Evolutionary conservation across 2,113 vertebrate genomes (phyloP), one percentile per base, ranked within the genome.

Genomic region (Neotoma lepida): DNA sequence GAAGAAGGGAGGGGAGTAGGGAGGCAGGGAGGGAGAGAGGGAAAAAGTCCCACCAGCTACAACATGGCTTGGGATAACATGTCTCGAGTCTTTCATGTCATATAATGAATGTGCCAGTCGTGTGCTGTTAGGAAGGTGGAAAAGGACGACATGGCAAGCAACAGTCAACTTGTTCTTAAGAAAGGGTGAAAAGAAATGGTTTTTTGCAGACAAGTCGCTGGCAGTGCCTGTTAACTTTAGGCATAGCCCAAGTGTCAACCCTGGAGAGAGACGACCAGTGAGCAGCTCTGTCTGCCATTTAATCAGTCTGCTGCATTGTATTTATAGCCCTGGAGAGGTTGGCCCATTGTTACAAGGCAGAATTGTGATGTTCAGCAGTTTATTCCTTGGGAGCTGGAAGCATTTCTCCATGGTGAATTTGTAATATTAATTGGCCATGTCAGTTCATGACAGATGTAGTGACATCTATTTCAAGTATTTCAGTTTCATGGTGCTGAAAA

Each of bases 391-490:
- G 96, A 97, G 96, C 96, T 97, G 93, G 95, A 93, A 97, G 97
- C 94, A 26, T 95, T 97, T 97, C 92, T 97, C 97, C 97, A 92
- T 90, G 97, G 97, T 93, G 97, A 95, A 97, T 97, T 97, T 97
- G 97, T 97, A 97, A 97, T 97, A 97, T 97, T 97, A 97, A 97
- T 97, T 96, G 97, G 96, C 96, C 97, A 85, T 97, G 97, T 97
- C 97, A 97, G 95, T 94, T 97, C 95, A 0, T 97, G 97, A 97
- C 97, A 97, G 96, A 97, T 97, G 97, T 89, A 93, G 97, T 97
- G 97, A 97, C 97, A 97, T 97, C 97, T 97, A 97, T 97, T 97
- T 97, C 97, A 97, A 96, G 97, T 97, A 95, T 97, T 97, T 96
- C 96, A 92, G 96, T 94, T 97, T 97, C 95, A 96, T 96, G 93